Percentiles rank a stretch among this genome's conserved stretches.
Evolutionary conservation across 2,113 vertebrate species (phyloP).

Genomic region (Entomyzon cyanotis): DNA sequence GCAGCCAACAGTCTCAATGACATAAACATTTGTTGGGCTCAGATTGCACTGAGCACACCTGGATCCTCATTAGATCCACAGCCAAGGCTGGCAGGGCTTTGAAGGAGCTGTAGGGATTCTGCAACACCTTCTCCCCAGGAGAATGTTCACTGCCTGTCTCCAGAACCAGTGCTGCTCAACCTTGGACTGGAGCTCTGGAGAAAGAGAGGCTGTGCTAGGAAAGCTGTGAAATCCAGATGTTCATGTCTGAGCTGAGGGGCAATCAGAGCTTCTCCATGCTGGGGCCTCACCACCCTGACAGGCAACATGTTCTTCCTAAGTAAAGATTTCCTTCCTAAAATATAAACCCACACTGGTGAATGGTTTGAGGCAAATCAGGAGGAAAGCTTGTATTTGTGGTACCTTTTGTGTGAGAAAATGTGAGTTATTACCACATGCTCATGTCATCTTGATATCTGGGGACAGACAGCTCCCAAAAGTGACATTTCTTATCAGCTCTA

Average conservation of each 20-base stretch:
- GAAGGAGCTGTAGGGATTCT: not conserved
- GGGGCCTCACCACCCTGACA: not conserved
- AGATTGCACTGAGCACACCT: not conserved
- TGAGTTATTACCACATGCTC: not conserved
- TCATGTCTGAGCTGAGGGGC: not conserved
- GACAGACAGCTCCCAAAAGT: not conserved
- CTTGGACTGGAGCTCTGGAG: not conserved
- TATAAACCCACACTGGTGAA: not conserved
- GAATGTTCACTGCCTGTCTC: not conserved
- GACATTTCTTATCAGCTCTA: not conserved
- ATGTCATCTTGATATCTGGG: accelerated
- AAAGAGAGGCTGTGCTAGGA: not conserved
- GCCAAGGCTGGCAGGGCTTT: not conserved
- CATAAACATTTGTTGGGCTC: not conserved
- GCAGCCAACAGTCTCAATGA: not conserved
- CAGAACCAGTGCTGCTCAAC: not conserved
- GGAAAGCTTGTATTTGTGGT: not conserved
- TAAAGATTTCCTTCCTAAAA: not conserved
- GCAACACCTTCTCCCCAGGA: not conserved
- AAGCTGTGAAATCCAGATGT: not conserved
- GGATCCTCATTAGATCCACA: not conserved
- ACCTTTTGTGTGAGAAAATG: not conserved
- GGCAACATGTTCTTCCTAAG: not conserved
- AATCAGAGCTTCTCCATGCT: not conserved
- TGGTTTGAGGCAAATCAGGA: not conserved